Conservation (phyloP, 1,140 invertebrate species). For the Drosophila kanapiae region DNA sequence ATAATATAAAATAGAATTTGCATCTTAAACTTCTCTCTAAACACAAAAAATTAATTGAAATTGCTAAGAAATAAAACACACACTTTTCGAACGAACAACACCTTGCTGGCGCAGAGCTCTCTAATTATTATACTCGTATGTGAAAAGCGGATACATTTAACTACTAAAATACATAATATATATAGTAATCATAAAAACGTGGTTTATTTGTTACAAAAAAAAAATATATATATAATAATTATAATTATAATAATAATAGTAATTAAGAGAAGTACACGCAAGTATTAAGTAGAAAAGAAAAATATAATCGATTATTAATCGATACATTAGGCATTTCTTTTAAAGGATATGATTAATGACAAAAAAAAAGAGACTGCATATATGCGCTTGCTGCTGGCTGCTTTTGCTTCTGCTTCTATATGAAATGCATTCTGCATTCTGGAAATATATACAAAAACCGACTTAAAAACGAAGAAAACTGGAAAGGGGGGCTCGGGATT, state of each 20-base stretch:
- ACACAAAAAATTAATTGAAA: conserved; percentile 63
- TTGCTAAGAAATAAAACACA: conserved; percentile 62
- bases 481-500: conserved; percentile 5
- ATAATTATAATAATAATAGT: conserved; percentile 34
- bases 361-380: conserved; percentile 46
- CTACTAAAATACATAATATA: conserved; percentile 64
- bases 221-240: conserved; percentile 13
- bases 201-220: conserved; percentile 41
- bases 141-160: conserved; percentile 44
- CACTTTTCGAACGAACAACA: conserved; percentile 44
- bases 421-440: conserved; percentile 11
- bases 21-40: conserved; percentile 52
- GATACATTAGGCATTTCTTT: conserved; percentile 60
- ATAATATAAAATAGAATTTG: conserved; percentile 62
- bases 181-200: conserved; percentile 51
- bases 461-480: conserved; percentile 40
- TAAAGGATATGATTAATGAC: conserved; percentile 45
- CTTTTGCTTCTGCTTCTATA: conserved; percentile 1
- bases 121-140: conserved; percentile 18
- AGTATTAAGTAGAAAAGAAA: conserved; percentile 55
- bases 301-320: conserved; percentile 43
- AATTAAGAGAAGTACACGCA: conserved; percentile 54
- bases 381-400: conserved; percentile 23
- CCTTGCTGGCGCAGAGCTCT: conserved; percentile 10
- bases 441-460: conserved; percentile 61